Conservation (phyloP, 2,797 vertebrate species). For the Otolemur crassicaudatus region DNA sequence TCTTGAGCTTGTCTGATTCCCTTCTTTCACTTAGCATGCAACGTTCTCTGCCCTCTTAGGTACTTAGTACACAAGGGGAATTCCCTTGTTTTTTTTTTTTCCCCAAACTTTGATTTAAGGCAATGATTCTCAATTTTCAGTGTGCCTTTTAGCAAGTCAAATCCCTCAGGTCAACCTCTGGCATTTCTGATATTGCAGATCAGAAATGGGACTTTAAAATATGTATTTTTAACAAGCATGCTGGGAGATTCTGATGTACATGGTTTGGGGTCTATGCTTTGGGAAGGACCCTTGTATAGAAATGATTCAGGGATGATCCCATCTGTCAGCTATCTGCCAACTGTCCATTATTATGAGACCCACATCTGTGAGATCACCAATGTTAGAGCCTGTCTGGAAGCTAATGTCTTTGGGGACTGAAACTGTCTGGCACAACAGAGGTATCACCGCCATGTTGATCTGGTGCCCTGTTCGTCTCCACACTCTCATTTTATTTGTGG, state of each 20-base stretch:
- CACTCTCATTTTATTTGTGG: slow-evolving; percentile 2
- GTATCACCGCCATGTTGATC: not conserved
- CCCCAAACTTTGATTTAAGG: not conserved
- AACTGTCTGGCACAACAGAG: not conserved
- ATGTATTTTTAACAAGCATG: not conserved
- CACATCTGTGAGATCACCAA: not conserved
- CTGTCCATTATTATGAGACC: not conserved
- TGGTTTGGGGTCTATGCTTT: not conserved
- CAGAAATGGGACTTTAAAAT: not conserved
- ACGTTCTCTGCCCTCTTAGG: not conserved
- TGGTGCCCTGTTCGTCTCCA: not conserved
- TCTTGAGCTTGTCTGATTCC: not conserved
- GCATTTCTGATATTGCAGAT: slow-evolving; percentile 24
- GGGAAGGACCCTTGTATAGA: not conserved
- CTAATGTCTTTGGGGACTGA: not conserved
- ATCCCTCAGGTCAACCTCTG: not conserved
- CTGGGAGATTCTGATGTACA: not conserved
- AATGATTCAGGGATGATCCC: not conserved
- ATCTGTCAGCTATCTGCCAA: not conserved
- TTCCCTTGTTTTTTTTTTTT: not conserved
- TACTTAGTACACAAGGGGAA: not conserved
- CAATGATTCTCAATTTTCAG: not conserved
- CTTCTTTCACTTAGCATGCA: not conserved
- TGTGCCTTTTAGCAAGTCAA: not conserved
- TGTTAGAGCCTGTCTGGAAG: not conserved